These are phyloP conservation scores for Crotalus tigris DNA, from an alignment of 2,113 vertebrate genomes.

Conservation along the genomic window DNA sequence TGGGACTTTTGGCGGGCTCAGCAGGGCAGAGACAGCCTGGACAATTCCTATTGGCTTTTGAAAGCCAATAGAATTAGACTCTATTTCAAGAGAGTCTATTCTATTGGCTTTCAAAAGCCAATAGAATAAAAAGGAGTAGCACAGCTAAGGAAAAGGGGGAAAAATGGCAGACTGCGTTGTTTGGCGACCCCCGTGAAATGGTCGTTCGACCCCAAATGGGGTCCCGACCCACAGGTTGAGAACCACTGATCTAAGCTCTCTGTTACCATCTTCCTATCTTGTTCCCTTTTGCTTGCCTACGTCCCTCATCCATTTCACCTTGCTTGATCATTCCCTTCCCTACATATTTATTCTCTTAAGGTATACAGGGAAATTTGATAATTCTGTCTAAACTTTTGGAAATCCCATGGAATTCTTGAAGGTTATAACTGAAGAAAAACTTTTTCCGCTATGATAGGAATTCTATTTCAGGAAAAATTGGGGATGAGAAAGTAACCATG, in stretches of 20 bases:
- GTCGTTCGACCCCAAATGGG: no score
- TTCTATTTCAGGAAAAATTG: neutral
- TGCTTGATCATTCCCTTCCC: neutral
- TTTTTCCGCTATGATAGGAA: neutral
- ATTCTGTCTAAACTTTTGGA: neutral
- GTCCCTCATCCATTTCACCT: neutral
- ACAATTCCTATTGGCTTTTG: no score
- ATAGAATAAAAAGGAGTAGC: no score
- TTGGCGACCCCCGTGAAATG: no score
- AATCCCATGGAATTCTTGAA: neutral
- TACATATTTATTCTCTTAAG: neutral
- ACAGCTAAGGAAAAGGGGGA: no score
- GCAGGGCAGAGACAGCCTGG: no score
- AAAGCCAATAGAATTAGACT: no score
- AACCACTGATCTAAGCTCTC: neutral
- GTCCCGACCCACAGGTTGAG: no score
- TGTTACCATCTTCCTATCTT: neutral
- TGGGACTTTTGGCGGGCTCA: no score
- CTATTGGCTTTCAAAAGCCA: no score
- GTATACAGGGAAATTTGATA: neutral
- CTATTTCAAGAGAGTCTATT: no score
- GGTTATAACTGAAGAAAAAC: neutral
- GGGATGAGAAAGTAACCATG: neutral
- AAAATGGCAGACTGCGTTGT: no score
- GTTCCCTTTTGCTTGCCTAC: neutral